Base-by-base conservation (phyloP, 2,797 vertebrate genomes). In the Eulemur albifrons region DNA sequence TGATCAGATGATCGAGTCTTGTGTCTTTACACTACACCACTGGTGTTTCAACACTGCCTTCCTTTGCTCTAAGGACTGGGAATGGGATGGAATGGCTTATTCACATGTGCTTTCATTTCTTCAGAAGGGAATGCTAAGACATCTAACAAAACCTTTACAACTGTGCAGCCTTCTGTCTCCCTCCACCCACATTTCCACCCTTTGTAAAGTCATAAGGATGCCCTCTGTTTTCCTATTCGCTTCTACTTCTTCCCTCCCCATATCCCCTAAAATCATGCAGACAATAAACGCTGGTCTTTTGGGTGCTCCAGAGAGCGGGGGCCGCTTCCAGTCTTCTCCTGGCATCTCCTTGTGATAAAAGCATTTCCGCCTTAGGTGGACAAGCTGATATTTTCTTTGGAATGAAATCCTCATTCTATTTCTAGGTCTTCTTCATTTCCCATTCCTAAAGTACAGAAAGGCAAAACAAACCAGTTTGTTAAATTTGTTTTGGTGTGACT, bases 391-490 rank as follows among this genome's bases (percentile, higher is more conserved):
- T 43, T 90, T 96, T 15, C 21, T 97, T 94, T 73, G 95, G 17
- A 0, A 96, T 95, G 76, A 95, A 83, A 94, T 95, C 1, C 2
- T 93, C 85, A 73, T 80, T 21, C 35, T 95, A 1, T 20, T 40
- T 70, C 98, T 99, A 99, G 95, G 99, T 99, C 98, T 99, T 99
- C 98, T 99, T 99, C 98, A 99, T 99, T 97, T 99, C 99, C 99
- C 99, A 99, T 98, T 99, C 99, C 99, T 99, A 98, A 98, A 98
- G 98, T 94, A 96, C 91, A 98, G 59, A 86, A 18, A 95, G 81
- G 95, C 32, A 27, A 25, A 77, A 95, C 30, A 96, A 40, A 50
- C 95, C 27, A 77, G 25, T 76, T 30, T 81, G 54, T 25, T 79
- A 61, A 90, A 54, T 65, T 65, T 57, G 8, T 50, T 93, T n/a